Evolutionary conservation across 2,888 invertebrate genomes (phyloP).

Genomic region (Ischnura elegans): DNA sequence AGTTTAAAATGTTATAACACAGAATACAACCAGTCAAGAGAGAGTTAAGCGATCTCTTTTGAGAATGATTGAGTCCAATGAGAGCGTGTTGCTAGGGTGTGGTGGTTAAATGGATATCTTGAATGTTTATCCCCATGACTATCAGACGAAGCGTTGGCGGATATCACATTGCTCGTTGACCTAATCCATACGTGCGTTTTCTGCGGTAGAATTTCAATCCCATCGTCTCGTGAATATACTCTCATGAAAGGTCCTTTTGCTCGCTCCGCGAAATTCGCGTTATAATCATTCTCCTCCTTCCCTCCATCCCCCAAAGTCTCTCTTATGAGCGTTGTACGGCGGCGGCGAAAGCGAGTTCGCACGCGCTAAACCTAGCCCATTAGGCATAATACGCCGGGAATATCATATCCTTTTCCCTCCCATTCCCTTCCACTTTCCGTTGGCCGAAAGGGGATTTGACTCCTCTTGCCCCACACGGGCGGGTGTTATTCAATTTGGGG

Average conservation of each 20-base stretch:
- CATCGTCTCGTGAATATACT: not conserved
- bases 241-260: not conserved
- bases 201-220: not conserved
- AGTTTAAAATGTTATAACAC: too few relatives aligned
- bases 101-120: not conserved
- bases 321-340: too few relatives aligned
- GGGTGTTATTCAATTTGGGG: conserved; percentile 2
- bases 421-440: too few relatives aligned
- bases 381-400: not conserved
- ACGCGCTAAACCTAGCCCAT: conserved; percentile 1
- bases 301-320: too few relatives aligned
- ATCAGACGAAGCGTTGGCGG: not conserved
- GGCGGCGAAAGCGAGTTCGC: not conserved
- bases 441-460: not conserved
- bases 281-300: not conserved
- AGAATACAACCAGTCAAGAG: too few relatives aligned
- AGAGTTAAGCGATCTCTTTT: too few relatives aligned
- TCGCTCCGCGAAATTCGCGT: not conserved
- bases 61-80: not conserved
- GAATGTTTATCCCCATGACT: not conserved
- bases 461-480: not conserved
- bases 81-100: not conserved
- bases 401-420: not conserved
- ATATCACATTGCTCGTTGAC: not conserved
- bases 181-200: not conserved